Evolutionary conservation across 2,888 invertebrate genomes (phyloP).

Genomic region (Cyaniris semiargus): DNA sequence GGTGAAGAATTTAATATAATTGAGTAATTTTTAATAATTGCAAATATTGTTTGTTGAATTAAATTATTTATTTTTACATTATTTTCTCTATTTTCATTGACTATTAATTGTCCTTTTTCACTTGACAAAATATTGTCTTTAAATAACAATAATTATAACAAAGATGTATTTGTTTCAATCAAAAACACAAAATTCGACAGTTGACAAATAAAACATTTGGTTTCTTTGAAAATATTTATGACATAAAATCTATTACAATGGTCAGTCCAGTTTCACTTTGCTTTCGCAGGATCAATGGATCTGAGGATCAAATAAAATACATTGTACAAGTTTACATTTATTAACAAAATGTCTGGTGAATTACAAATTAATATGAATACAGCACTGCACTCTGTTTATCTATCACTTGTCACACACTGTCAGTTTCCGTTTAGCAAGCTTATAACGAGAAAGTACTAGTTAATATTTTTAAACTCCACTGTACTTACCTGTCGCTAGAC

Average conservation of each 20-base stretch:
- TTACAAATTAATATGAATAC: conserved; percentile 56
- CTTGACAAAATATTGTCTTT: background rate
- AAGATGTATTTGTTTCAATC: no score
- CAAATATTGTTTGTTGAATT: conserved; percentile 12
- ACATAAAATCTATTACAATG: conserved; percentile 25
- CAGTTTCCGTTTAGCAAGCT: conserved; percentile 75
- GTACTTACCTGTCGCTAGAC: conserved; percentile 43
- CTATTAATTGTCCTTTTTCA: background rate
- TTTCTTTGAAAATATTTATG: background rate
- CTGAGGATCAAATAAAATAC: conserved; percentile 63
- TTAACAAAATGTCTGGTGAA: conserved; percentile 52
- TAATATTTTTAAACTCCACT: conserved; percentile 41
- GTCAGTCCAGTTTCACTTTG: conserved; percentile 43
- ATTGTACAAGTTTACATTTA: conserved; percentile 60
- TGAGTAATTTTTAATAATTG: conserved; percentile 21
- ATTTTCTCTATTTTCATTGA: background rate
- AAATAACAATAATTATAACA: background rate
- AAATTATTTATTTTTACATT: conserved; percentile 16
- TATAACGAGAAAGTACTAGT: conserved; percentile 65
- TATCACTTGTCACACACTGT: conserved; percentile 66
- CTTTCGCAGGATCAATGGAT: conserved; percentile 68
- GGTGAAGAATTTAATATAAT: conserved; percentile 10
- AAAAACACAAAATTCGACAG: no score
- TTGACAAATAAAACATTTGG: conserved; percentile 33
- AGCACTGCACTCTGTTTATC: conserved; percentile 59